Percentiles rank a stretch among this genome's conserved stretches.
phyloP scores from a whole-genome alignment of 2,797 vertebrate genomes.

The Neoniphon sammara region DNA sequence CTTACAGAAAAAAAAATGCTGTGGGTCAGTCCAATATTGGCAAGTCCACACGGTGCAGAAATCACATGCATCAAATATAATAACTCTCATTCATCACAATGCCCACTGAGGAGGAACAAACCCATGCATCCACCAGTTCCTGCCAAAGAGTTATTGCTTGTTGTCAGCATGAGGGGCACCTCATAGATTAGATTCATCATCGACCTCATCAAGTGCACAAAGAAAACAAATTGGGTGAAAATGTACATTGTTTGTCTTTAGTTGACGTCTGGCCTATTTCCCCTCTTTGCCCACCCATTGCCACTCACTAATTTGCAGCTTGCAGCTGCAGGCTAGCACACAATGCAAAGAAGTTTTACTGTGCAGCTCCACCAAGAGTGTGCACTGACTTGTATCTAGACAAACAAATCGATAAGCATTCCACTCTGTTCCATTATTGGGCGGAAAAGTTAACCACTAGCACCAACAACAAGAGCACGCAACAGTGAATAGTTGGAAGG shows the following conservation, averaged over 20 bases:
- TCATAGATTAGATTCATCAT: conserved; percentile 72
- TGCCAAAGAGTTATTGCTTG: conserved; percentile 58
- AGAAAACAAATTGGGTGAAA: conserved; percentile 73
- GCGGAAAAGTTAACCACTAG: conserved; percentile 70
- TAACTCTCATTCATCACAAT: conserved; percentile 69
- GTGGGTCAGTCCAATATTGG: conserved; percentile 55
- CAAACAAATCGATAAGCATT: conserved; percentile 77
- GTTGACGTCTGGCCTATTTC: conserved; percentile 68
- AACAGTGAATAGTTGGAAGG: conserved; percentile 43
- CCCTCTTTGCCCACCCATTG: conserved; percentile 17
- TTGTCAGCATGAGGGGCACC: conserved; percentile 60
- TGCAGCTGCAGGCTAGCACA: conserved; percentile 21
- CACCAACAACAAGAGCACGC: conserved; percentile 45
- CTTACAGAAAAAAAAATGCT: conserved; percentile 1
- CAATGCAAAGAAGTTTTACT: conserved; percentile 53
- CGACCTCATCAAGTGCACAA: conserved; percentile 71
- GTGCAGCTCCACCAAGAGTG: conserved; percentile 31
- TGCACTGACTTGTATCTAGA: conserved; percentile 60
- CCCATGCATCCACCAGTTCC: conserved; percentile 29
- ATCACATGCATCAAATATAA: conserved; percentile 68
- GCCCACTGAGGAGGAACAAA: conserved; percentile 57
- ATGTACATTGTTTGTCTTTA: conserved; percentile 72
- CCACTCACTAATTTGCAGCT: conserved; percentile 63
- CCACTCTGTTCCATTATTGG: conserved; percentile 69
- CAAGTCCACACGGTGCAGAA: conserved; percentile 49